Conservation (phyloP, 1,140 invertebrate species). For the Harpegnathos saltator region DNA sequence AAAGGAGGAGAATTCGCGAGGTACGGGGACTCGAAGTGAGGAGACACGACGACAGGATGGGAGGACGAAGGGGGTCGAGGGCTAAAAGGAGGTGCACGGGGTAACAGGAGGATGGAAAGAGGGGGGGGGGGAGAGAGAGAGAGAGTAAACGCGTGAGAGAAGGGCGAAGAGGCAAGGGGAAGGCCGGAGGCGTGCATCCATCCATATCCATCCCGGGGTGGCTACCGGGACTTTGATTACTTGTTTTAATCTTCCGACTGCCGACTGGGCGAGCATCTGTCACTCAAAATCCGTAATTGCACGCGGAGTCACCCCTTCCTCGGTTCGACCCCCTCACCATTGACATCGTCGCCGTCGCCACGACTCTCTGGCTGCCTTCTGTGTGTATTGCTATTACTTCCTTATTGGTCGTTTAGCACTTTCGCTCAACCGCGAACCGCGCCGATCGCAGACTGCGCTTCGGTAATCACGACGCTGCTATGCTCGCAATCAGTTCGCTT, state of each 20-base stretch:
- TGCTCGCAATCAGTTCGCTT: conserved; percentile 28
- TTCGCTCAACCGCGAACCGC: conserved; percentile 62
- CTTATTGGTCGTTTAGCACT: conserved; percentile 75
- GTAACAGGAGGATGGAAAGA: conserved; percentile 28
- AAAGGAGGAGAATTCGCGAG: conserved; percentile 50
- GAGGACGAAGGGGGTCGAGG: conserved; percentile 33
- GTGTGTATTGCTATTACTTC: conserved; percentile 70
- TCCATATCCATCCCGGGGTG: conserved; percentile 80
- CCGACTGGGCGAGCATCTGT: conserved; percentile 85
- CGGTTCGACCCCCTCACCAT: conserved; percentile 16
- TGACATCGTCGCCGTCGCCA: neutral
- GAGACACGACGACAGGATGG: conserved; percentile 46
- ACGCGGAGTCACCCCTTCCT: conserved; percentile 76
- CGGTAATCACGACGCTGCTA: conserved; percentile 31
- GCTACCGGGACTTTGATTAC: conserved; percentile 85
- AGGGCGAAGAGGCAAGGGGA: conserved; percentile 38
- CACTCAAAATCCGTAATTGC: conserved; percentile 86
- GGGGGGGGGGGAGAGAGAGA: neutral
- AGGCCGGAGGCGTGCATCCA: conserved; percentile 74
- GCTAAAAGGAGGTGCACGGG: conserved; percentile 1
- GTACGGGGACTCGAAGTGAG: conserved; percentile 29
- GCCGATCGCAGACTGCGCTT: conserved; percentile 32
- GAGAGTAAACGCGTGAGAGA: too few relatives aligned
- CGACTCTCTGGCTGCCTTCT: conserved; percentile 49
- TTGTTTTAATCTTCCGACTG: conserved; percentile 86